Evolutionary conservation across 2,113 vertebrate genomes (phyloP).

Genomic region (Columba janthina): DNA sequence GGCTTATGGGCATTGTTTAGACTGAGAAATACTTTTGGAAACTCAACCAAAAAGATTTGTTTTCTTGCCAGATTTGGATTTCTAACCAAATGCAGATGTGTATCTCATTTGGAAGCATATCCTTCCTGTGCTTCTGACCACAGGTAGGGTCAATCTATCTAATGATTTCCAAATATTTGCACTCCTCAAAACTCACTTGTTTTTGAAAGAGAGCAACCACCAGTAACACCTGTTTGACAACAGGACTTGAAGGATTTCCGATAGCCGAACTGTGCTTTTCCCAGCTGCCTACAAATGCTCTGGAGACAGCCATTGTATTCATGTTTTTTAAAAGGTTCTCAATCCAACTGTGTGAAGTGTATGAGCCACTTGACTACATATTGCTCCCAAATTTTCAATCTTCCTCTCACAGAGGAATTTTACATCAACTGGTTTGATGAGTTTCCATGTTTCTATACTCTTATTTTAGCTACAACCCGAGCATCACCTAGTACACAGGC

Average conservation of each 20-base stretch:
- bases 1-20: neutral
- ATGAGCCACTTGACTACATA: neutral
- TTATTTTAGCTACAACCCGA: neutral
- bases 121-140: neutral
- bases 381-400: neutral
- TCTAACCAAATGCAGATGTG: neutral
- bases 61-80: neutral
- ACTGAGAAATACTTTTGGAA: neutral
- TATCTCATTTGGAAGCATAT: neutral
- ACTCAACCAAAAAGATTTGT: neutral
- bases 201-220: neutral
- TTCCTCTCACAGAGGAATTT: neutral
- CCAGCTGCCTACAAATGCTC: neutral
- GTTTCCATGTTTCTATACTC: neutral
- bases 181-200: neutral
- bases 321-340: neutral
- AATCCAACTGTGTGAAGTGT: neutral
- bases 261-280: neutral
- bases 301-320: neutral
- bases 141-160: neutral
- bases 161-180: neutral
- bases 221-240: neutral
- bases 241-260: neutral
- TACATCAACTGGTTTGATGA: neutral
- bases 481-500: neutral